Base-by-base conservation (phyloP, 2,888 invertebrate genomes). In the Drosophila neutralis region DNA sequence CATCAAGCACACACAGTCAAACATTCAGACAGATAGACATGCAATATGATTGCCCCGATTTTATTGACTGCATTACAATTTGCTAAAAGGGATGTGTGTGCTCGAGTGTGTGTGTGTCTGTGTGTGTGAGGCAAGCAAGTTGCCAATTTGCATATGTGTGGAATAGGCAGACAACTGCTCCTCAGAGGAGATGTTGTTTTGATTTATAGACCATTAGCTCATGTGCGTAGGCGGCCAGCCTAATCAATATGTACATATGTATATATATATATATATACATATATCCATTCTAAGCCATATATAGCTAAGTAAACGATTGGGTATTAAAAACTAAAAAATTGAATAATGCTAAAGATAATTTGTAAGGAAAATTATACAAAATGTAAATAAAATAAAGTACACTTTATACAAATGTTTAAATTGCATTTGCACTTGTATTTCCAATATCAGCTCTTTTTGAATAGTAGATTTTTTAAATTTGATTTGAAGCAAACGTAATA, bases 31-130 rank as follows among this genome's bases (percentile, higher is more conserved):
- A 71, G 62, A n/a, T 64, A 52, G 70, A 74, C 69, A 76, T 72
- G 75, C 71, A 78, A 69, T 68, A 76, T 76, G 84, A 71, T 71
- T 84, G 76, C 64, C 69, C 73, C 71, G 73, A 80, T 84, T 85
- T 87, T 77, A 87, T 85, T 85, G 86, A 85, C 83, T 87, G 88
- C 79, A 87, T 56, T 84, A 73, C 69, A 61, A 62, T 56, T 75
- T 71, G 35, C 35, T 11, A 21, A 38, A 18, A 29, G 57, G 36
- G n/a, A n/a, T 54, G 45, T 31, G 35, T 42, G 18, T 54, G 48
- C 59, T n/a, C 33, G 53, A 35, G 60, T 63, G 49, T 59, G 40
- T 21, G 45, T 10, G 5, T 40, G 10, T 53, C 31, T 36, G 49
- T 48, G 58, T 65, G 51, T 60, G 62, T 54, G 51, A 57, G 24